A percentile compares a stretch with the other conserved stretches of the same genome.
phyloP scores from a whole-genome alignment of 1,140 invertebrate species.

The Papilio dardanus region DNA sequence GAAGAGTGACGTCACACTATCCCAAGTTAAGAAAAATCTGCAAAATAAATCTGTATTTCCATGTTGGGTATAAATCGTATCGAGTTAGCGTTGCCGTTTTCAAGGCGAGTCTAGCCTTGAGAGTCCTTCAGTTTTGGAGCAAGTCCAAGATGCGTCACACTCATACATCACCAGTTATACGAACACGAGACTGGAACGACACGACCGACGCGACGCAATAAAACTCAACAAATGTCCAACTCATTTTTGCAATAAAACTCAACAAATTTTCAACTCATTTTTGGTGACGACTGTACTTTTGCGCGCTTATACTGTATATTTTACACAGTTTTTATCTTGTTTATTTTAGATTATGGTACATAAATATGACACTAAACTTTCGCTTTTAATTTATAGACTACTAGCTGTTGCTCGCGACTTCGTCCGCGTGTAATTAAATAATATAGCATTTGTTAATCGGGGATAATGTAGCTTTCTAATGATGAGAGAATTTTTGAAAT shows the following conservation, averaged over 20 bases:
- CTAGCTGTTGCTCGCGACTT: too few relatives aligned
- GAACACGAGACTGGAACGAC: neutral
- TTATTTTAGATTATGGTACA: neutral
- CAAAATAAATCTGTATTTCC: constrained; percentile 28
- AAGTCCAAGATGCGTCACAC: constrained; percentile 58
- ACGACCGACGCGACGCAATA: constrained; percentile 58
- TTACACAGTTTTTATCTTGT: neutral
- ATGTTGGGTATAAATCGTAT: constrained; percentile 17
- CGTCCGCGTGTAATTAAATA: too few relatives aligned
- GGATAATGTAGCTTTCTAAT: too few relatives aligned
- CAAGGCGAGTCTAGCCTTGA: constrained; percentile 50
- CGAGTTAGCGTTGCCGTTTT: constrained; percentile 38
- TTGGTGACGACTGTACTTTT: constrained; percentile 39
- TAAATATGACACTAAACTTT: neutral
- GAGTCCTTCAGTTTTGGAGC: constrained; percentile 50
- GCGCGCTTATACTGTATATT: constrained; percentile 34
- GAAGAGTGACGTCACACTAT: neutral
- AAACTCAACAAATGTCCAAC: constrained; percentile 49
- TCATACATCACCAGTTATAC: constrained; percentile 30
- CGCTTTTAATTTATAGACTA: neutral
- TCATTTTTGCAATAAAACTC: constrained; percentile 56
- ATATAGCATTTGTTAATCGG: too few relatives aligned
- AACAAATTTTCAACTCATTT: constrained; percentile 43
- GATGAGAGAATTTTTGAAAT: too few relatives aligned
- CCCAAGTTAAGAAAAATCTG: neutral